Evolutionary conservation across 2,113 vertebrate genomes (phyloP).

Genomic region (Lontra canadensis): DNA sequence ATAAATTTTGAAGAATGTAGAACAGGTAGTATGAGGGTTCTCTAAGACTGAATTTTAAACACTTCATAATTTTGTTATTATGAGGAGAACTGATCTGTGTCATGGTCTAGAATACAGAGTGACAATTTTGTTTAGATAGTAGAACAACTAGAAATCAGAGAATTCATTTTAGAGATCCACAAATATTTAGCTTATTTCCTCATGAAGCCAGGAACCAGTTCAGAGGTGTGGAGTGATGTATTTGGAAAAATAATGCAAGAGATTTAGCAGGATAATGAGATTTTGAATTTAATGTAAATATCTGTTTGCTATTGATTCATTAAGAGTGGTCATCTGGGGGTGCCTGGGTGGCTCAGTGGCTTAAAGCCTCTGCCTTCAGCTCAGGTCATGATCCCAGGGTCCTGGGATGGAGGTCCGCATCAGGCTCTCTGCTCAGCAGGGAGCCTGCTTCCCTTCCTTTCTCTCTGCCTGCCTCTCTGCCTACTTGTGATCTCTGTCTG

Average conservation of each 20-base stretch:
- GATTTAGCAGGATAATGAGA: not conserved
- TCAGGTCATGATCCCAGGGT: too few species aligned
- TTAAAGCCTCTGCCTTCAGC: too few species aligned
- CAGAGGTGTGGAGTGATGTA: not conserved
- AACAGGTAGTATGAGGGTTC: too few species aligned
- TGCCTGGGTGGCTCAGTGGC: too few species aligned
- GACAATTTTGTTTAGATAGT: not conserved
- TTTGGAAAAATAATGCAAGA: not conserved
- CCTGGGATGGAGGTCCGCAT: too few species aligned
- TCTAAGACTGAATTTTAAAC: not conserved
- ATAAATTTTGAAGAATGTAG: not conserved
- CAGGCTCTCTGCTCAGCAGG: too few species aligned
- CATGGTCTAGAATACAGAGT: not conserved
- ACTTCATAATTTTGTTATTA: not conserved
- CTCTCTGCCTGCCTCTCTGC: too few species aligned
- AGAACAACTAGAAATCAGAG: not conserved
- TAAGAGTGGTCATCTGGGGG: not conserved
- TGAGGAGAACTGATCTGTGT: not conserved
- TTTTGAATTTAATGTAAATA: not conserved
- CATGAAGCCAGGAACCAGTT: not conserved
- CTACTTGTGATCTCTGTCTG: too few species aligned
- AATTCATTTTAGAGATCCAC: not conserved
- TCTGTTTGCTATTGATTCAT: not conserved
- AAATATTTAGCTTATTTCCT: not conserved
- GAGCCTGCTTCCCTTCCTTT: too few species aligned